These are phyloP conservation scores for Aphelenchoides besseyi DNA, from an alignment of 1,140 invertebrate genomes.

Conservation along the genomic window DNA sequence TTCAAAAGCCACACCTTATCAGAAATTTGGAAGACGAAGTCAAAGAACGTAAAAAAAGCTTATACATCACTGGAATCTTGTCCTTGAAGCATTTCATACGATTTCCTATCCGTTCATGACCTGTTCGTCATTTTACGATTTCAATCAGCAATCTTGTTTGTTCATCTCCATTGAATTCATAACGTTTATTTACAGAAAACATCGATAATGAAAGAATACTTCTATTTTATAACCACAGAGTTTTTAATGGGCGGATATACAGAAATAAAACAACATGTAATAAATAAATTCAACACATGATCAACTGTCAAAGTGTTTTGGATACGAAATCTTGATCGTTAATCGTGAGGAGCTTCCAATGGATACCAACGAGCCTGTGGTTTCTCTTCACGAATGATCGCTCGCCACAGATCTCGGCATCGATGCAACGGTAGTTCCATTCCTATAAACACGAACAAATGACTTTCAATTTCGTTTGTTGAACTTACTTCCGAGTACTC, in stretches of 20 bases:
- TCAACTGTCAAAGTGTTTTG: no score
- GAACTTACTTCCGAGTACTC: conserved; percentile 55
- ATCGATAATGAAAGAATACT: not conserved
- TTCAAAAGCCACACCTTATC: no score
- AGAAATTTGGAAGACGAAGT: no score
- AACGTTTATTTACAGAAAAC: not conserved
- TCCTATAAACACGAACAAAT: no score
- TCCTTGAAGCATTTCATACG: no score
- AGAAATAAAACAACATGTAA: no score
- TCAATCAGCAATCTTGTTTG: not conserved
- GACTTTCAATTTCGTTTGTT: no score
- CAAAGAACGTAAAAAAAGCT: no score
- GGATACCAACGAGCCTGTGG: conserved; percentile 59
- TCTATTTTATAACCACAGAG: not conserved
- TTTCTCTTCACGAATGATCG: conserved; percentile 60
- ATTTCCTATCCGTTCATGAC: no score
- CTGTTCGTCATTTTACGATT: not conserved
- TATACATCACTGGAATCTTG: no score
- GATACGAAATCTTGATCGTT: not conserved
- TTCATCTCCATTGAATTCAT: not conserved
- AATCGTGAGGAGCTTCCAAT: conserved; percentile 46
- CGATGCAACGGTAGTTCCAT: conserved; percentile 57
- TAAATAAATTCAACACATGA: no score
- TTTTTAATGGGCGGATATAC: no score
- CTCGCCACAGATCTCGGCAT: conserved; percentile 58